Evolutionary conservation across 2,113 vertebrate species (phyloP).

Genomic region (Cariama cristata): DNA sequence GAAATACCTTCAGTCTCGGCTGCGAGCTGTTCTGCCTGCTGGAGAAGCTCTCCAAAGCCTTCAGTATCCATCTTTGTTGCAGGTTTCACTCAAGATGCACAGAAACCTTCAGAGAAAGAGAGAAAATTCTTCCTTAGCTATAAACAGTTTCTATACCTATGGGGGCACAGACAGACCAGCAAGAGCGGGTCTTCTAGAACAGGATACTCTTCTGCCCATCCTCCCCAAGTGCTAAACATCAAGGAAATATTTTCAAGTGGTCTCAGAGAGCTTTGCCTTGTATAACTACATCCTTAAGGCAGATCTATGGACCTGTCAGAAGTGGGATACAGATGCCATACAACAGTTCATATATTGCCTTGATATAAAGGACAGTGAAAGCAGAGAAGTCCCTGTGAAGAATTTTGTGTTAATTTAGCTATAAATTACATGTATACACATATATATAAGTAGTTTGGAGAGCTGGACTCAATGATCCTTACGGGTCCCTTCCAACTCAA

Average conservation of each 20-base stretch:
- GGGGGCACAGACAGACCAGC: background rate
- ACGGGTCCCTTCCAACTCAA: background rate
- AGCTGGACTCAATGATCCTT: background rate
- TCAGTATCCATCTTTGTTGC: conserved; percentile 87
- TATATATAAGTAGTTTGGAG: background rate
- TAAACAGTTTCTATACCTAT: background rate
- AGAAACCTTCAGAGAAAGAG: background rate
- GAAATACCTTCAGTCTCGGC: conserved; percentile 96
- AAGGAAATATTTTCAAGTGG: background rate
- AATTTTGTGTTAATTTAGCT: background rate
- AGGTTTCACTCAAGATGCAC: background rate
- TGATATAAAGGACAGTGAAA: background rate
- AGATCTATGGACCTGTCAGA: background rate
- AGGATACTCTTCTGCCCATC: background rate
- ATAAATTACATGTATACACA: background rate
- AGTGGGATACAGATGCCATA: background rate
- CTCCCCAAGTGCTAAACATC: background rate
- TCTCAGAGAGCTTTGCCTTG: background rate
- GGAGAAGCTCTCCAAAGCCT: conserved; percentile 95
- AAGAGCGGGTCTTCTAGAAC: background rate
- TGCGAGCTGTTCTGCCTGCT: conserved; percentile 97
- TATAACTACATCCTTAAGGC: background rate
- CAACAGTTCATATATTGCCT: background rate
- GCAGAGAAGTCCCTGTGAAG: background rate
- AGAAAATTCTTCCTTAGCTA: background rate